Conservation (phyloP, 2,113 vertebrate species). For the Salvelinus alpinus region DNA sequence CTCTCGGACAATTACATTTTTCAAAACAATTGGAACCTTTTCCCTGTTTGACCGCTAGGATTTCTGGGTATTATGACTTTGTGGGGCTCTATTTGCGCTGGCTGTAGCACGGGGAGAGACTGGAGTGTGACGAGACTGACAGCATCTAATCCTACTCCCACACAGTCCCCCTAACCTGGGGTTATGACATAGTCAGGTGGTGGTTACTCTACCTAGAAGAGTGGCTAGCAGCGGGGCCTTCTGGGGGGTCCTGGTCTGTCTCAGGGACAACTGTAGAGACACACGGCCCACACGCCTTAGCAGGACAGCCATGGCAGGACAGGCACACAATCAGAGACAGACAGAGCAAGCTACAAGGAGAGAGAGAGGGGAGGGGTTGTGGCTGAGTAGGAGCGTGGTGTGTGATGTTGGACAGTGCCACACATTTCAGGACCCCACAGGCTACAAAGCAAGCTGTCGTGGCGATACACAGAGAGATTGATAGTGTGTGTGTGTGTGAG, state of each 20-base stretch:
- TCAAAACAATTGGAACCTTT: no score
- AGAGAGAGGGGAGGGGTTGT: slow-evolving; percentile 65
- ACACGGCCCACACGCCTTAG: slow-evolving; percentile 70
- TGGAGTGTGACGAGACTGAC: not conserved
- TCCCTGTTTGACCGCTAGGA: no score
- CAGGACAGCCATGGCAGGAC: slow-evolving; percentile 73
- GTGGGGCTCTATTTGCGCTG: not conserved
- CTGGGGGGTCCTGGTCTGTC: slow-evolving; percentile 74
- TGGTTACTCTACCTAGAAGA: slow-evolving; percentile 75
- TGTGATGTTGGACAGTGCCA: slow-evolving; percentile 18
- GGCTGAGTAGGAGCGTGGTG: not conserved
- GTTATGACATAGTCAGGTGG: not conserved
- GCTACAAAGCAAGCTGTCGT: no score
- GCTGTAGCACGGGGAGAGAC: slow-evolving; percentile 35
- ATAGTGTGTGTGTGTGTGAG: not conserved
- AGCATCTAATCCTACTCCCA: not conserved
- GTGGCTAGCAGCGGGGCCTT: slow-evolving; percentile 63
- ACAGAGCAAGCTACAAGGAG: slow-evolving; percentile 43
- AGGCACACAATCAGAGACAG: slow-evolving; percentile 60
- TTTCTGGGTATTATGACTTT: not conserved
- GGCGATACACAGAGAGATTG: not conserved
- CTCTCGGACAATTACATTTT: no score
- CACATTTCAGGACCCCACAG: slow-evolving; percentile 45
- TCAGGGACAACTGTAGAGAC: slow-evolving; percentile 66
- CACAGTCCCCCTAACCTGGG: not conserved